Base-by-base conservation (phyloP, 1,140 invertebrate genomes). In the Theocolax elegans region DNA sequence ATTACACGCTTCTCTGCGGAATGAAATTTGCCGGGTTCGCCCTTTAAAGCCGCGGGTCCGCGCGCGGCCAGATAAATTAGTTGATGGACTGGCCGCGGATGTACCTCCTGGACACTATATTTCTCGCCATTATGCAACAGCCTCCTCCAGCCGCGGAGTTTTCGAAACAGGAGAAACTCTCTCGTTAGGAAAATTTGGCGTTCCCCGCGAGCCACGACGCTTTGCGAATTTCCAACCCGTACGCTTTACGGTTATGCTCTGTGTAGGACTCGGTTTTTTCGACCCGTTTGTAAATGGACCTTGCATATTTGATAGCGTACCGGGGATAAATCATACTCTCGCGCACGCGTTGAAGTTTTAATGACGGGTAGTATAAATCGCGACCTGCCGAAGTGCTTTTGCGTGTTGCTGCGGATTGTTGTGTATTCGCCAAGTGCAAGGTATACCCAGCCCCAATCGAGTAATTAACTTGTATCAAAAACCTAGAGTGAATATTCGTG, bases 1-100 rank as follows among this genome's bases (percentile, higher is more conserved):
- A 80, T 80, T 80, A 80, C 76, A 74, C 72, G 75, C 69, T 76
- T 58, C 70, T 73, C 72, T 62, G 62, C 42, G 35, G 67, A 76
- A 70, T 68, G 72, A 73, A 80, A 79, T 81, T 81, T 75, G 75
- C 77, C n/a, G 3, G 7, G 4, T 4, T 9, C 19, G 4, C 17
- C 21, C 17, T 17, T 23, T n/a, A n/a, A n/a, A n/a, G n/a, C n/a
- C n/a, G n/a, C 48, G n/a, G 2, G 3, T 23, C 17, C 23, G 0
- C 75, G 75, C 72, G 42, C 71, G 77, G n/a, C n/a, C n/a, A 35
- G 76, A 77, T 81, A 80, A 80, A 80, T 81, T 77, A 78, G 77
- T 80, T 77, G 77, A 76, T 77, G 76, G 73, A 76, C 67, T 69
- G 54, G 15, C 3, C 42, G 31, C 31, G 10, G 10, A 35, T 4